Base-by-base conservation (phyloP, 2,888 invertebrate genomes). In the Onthophagus sagittarius region DNA sequence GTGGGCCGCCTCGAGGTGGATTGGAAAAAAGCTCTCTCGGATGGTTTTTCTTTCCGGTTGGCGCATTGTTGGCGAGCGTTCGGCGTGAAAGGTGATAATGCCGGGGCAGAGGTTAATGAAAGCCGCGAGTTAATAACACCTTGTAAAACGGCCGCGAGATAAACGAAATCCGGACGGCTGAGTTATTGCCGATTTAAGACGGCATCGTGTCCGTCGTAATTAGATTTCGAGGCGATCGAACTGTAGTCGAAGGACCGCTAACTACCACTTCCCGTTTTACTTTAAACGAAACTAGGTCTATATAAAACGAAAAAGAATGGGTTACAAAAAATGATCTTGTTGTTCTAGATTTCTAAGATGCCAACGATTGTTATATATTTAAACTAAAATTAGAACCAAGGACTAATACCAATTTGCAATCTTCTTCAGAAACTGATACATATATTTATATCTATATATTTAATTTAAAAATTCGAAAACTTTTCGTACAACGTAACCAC, bases 41-140 rank as follows among this genome's bases (percentile, higher is more conserved):
- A 39, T 63, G 39, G 15, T 67, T 33, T 65, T 53, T 31, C 31
- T 15, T 63, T 63, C 15, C 13, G 62, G 15, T 23, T 15, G 62
- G 63, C 71, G 31, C 63, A 62, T 62, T 63, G 53, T 63, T 71
- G 53, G 62, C n/a, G 71, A 14, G 62, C 33, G 23, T 23, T 23
- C 23, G 63, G 15, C 63, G 63, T 67, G 63, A 63, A 63, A 79
- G 80, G 81, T 80, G 80, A 81, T 81, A 81, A 80, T 80, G 79
- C 77, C 78, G 76, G 81, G 79, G 77, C 81, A 79, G 77, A 81
- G 81, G 81, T 81, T 81, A 81, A 81, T 81, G 81, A 81, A 81
- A 81, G 79, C 79, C 79, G 79, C 80, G 79, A 78, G 79, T 79
- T 79, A 79, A 79, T 78, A 77, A 77, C 77, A 67, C 67, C 67